A percentile compares a stretch with the other conserved stretches of the same genome.
Conservation (phyloP, 2,888 invertebrate species). For the Nemotelus pantherinus region DNA sequence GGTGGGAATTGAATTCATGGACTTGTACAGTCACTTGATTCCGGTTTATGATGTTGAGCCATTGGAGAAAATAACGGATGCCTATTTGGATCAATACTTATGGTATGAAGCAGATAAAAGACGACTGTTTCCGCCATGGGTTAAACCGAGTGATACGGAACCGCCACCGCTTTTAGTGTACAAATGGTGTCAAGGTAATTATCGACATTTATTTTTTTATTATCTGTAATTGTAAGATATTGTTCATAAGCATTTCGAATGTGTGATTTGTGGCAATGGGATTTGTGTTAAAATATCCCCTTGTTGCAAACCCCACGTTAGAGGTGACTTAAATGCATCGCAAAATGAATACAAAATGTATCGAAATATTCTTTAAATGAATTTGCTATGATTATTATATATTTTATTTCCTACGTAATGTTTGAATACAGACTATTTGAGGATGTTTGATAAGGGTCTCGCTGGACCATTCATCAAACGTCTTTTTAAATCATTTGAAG, state of each 20-base stretch:
- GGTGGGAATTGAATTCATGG: conserved; percentile 99
- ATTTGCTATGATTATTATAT: too few species aligned
- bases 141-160: conserved; percentile 98
- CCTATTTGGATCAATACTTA: conserved; percentile 98
- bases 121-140: conserved; percentile 96
- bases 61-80: conserved; percentile 98
- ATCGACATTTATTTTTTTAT: conserved; percentile 14
- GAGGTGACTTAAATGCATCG: conserved; percentile 58
- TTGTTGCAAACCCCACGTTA: conserved; percentile 77
- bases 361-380: not conserved
- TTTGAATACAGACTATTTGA: too few species aligned
- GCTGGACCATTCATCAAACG: too few species aligned
- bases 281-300: conserved; percentile 71
- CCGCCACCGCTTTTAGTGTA: conserved; percentile 92
- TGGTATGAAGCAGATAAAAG: conserved; percentile 99
- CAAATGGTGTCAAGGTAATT: conserved; percentile 97
- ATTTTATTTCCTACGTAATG: too few species aligned
- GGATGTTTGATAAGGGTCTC: too few species aligned
- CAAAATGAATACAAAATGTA: not conserved
- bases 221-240: not conserved
- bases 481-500: too few species aligned
- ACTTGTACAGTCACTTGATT: conserved; percentile 97
- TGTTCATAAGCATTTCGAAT: conserved; percentile 57
- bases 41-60: conserved; percentile 99
- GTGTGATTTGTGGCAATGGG: conserved; percentile 76